phyloP scores from a whole-genome alignment of 2,113 vertebrate genomes.

The Sitta europaea region DNA sequence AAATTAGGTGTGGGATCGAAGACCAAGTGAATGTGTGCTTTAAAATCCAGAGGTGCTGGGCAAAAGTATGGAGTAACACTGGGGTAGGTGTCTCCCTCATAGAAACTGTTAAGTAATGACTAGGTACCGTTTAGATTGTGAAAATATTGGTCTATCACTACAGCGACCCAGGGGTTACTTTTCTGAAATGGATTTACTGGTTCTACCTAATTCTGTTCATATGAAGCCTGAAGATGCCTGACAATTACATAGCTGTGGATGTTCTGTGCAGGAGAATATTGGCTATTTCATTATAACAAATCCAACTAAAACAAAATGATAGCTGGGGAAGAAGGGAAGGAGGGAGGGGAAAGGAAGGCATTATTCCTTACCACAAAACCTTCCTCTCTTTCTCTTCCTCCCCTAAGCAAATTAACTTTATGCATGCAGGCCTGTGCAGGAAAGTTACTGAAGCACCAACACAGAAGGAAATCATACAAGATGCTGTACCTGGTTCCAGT shows the following conservation, averaged over 20 bases:
- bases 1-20: not conserved
- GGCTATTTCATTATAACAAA: not conserved
- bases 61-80: not conserved
- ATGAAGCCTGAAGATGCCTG: not conserved
- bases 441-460: constrained; percentile 34
- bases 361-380: constrained; percentile 43
- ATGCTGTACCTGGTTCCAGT: constrained; percentile 55
- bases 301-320: constrained; percentile 46
- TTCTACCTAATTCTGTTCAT: not conserved
- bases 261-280: not conserved
- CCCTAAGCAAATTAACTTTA: constrained; percentile 17
- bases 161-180: not conserved
- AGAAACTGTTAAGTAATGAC: not conserved
- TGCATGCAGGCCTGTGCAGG: not conserved
- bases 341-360: not conserved
- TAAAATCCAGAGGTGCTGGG: not conserved
- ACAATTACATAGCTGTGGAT: not conserved
- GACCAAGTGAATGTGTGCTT: not conserved
- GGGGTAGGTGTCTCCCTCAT: not conserved
- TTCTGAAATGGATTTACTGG: not conserved
- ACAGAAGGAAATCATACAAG: constrained; percentile 36
- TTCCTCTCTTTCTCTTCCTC: constrained; percentile 10
- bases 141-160: not conserved
- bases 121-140: not conserved
- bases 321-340: not conserved